Evolutionary conservation across 2,797 vertebrate species (phyloP).

Genomic region (Erpetoichthys calabaricus): DNA sequence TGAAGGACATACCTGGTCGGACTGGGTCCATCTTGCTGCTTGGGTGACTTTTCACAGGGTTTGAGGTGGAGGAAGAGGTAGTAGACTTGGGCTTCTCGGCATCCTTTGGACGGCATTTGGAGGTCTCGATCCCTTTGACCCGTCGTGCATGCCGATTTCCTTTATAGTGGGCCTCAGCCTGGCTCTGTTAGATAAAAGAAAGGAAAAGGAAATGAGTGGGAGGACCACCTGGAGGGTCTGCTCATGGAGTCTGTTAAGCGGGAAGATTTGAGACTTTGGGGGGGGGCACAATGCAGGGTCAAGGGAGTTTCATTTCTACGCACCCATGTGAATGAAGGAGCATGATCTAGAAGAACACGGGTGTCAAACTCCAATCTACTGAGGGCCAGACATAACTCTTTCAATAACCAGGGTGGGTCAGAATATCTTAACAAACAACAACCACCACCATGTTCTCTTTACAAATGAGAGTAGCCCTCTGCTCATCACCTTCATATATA

Average conservation of each 20-base stretch:
- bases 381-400: too few relatives aligned
- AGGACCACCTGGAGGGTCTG: neutral
- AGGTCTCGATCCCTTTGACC: slow-evolving; percentile 84
- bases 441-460: too few relatives aligned
- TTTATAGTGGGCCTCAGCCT: slow-evolving; percentile 89
- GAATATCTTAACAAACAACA: too few relatives aligned
- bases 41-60: slow-evolving; percentile 11
- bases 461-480: too few relatives aligned
- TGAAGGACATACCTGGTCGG: slow-evolving; percentile 1
- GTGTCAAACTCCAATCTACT: too few relatives aligned
- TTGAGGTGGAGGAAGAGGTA: slow-evolving; percentile 44
- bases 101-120: slow-evolving; percentile 71
- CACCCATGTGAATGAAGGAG: too few relatives aligned
- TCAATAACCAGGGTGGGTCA: too few relatives aligned
- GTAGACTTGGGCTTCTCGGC: slow-evolving; percentile 51
- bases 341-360: too few relatives aligned
- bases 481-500: too few relatives aligned
- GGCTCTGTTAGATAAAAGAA: slow-evolving; percentile 49
- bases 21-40: slow-evolving; percentile 19
- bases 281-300: too few relatives aligned
- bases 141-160: slow-evolving; percentile 82
- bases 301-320: too few relatives aligned
- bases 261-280: neutral
- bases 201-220: slow-evolving; percentile 4
- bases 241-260: too few relatives aligned